Base-by-base conservation (phyloP, 2,888 invertebrate genomes). In the Pasiphila rectangulata region DNA sequence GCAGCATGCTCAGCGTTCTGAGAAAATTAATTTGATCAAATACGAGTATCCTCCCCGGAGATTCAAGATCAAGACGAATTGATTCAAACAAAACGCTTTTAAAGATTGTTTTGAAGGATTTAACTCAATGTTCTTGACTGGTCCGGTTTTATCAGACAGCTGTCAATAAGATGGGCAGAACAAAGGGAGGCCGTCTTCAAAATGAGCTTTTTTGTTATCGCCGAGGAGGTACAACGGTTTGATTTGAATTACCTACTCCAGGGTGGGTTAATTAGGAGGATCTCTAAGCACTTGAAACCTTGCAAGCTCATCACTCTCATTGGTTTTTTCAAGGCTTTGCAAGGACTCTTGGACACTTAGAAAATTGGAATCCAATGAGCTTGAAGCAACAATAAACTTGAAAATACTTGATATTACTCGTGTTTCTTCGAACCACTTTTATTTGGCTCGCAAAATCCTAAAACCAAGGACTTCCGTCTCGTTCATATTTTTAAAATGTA, bases 191-290 rank as follows among this genome's bases (percentile, higher is more conserved):
- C 21, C 23, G 12, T 46, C 32, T 35, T 40, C 42, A 46, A 59
- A 67, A 60, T 56, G 56, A 61, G 57, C 40, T 54, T 60, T 62
- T 60, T 57, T 57, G 62, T 66, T 61, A 62, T 52, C 56, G 40
- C 51, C 36, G 46, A 48, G 46, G 13, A 23, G 10, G 38, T 41
- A 35, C 42, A 42, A 39, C 24, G 34, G 36, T 42, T 35, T n/a
- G 23, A 38, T 37, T 39, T 40, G 37, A 42, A 46, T 42, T 45
- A n/a, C n/a, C n/a, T n/a, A 45, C 23, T 25, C 12, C 23, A 38
- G 17, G 34, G 32, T 39, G 27, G 38, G 34, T 48, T 48, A 43
- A 48, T 47, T 47, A 47, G 42, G 37, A 42, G 32, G 32, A 47
- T 36, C 13, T 21, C 17, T 10, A 25, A 35, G 29, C 17, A 6